Evolutionary conservation across 1,140 invertebrate genomes (phyloP).

Genomic region (Pseudobourletiella spinata): DNA sequence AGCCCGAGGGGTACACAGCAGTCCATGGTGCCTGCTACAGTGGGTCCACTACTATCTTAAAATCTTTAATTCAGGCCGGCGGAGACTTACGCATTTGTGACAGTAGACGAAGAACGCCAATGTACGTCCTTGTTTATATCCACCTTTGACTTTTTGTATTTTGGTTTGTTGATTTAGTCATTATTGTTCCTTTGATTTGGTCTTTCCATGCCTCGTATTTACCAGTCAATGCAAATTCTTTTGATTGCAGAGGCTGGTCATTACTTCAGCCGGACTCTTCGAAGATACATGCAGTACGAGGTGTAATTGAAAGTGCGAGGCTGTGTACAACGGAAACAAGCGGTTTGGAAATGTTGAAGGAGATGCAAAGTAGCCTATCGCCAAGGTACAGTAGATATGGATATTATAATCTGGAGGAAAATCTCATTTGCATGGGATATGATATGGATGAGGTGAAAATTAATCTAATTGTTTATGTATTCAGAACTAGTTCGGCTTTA

Average conservation of each 20-base stretch:
- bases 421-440: not conserved
- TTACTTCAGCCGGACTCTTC: constrained; percentile 33
- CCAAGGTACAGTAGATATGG: not conserved
- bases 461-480: not conserved
- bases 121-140: constrained; percentile 7
- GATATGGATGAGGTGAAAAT: not conserved
- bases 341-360: constrained; percentile 15
- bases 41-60: constrained; percentile 40
- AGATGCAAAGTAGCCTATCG: constrained; percentile 1
- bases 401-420: not conserved
- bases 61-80: constrained; percentile 41
- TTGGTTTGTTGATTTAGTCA: no score
- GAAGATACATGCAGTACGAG: constrained; percentile 10
- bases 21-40: constrained; percentile 42
- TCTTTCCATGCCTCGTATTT: no score
- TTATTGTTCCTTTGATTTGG: no score
- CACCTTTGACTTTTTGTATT: not conserved
- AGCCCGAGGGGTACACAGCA: constrained; percentile 40
- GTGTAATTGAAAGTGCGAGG: constrained; percentile 26
- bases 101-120: constrained; percentile 30
- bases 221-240: no score
- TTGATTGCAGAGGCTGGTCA: constrained; percentile 39
- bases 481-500: not conserved
- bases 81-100: constrained; percentile 45
- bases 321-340: constrained; percentile 14